Evolutionary conservation across 1,140 invertebrate species (phyloP), one percentile per base, ranked within the genome.

Genomic region (Drosophila bifasciata): DNA sequence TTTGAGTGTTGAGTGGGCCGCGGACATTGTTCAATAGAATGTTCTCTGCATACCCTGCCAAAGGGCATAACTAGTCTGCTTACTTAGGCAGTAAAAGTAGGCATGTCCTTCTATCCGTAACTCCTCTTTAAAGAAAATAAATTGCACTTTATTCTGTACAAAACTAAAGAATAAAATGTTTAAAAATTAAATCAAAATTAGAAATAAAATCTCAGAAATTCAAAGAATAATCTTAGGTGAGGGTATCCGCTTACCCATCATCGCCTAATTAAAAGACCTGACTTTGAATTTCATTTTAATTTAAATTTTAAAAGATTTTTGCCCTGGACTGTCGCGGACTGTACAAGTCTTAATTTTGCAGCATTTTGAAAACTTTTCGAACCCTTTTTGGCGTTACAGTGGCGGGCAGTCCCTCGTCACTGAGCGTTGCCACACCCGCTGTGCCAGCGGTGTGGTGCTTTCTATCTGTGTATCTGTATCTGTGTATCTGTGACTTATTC

Each of bases 361-460:
- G 66, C 44, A 1, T 36, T 36, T 36, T 63, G 55, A 56, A 62
- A 84, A 76, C 49, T 15, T 36, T 44, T 36, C 52, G 28, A 32
- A 23, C 5, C 51, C 16, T 39, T 44, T 41, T 25, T 51, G 15
- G 19, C 23, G 1, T 0, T 59, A 74, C 83, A 84, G 52, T 85
- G 46, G 19, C 19, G 3, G 3, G 40, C 9, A 53, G 61, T 84
- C 84, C 75, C 78, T 78, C 81, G 61, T 58, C 46, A 52, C 36
- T 5, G 19, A 39, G 32, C 5, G 59, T 70, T 19, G 28, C 32
- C 60, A 63, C 19, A 25, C 21, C 25, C 15, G 50, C 70, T 80
- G 78, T 75, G 83, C 86, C 70, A 74, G 81, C 81, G 80, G 32
- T 43, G 43, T 39, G 45, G 48, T 76, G 79, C n/a, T n/a, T n/a